Percentiles rank a stretch among this genome's conserved stretches.
Evolutionary conservation across 2,113 vertebrate genomes (phyloP).

Genomic region (Pituophis catenifer): DNA sequence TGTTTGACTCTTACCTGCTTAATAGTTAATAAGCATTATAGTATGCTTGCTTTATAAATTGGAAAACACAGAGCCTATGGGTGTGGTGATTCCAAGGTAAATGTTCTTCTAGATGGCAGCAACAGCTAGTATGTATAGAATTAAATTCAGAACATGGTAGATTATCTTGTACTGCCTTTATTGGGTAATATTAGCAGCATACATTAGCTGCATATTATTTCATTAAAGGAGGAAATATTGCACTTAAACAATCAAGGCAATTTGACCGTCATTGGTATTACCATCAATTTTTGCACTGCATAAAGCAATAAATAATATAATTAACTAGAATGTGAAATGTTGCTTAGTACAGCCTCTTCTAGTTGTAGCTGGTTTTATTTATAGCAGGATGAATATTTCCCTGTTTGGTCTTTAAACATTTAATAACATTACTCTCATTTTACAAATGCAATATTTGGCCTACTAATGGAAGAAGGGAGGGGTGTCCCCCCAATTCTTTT

Average conservation of each 20-base stretch:
- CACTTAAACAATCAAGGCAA: background rate
- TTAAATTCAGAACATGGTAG: background rate
- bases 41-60: background rate
- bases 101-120: background rate
- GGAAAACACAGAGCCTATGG: background rate
- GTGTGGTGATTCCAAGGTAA: background rate
- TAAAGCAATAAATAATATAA: slow-evolving; percentile 24
- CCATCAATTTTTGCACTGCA: background rate
- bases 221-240: background rate
- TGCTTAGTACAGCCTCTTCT: background rate
- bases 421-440: background rate
- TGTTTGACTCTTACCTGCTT: background rate
- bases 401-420: background rate
- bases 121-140: background rate
- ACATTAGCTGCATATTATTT: background rate
- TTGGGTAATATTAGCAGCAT: background rate
- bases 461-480: background rate
- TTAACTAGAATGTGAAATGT: background rate
- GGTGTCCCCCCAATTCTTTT: background rate
- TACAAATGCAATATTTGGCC: background rate
- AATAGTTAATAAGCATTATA: background rate
- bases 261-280: slow-evolving; percentile 29
- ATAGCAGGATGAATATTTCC: background rate
- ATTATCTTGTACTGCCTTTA: background rate
- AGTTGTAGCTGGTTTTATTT: background rate